Evolutionary conservation across 2,797 vertebrate genomes (phyloP), one percentile per base, ranked within the genome.

Genomic region (Xiphophorus birchmanni): DNA sequence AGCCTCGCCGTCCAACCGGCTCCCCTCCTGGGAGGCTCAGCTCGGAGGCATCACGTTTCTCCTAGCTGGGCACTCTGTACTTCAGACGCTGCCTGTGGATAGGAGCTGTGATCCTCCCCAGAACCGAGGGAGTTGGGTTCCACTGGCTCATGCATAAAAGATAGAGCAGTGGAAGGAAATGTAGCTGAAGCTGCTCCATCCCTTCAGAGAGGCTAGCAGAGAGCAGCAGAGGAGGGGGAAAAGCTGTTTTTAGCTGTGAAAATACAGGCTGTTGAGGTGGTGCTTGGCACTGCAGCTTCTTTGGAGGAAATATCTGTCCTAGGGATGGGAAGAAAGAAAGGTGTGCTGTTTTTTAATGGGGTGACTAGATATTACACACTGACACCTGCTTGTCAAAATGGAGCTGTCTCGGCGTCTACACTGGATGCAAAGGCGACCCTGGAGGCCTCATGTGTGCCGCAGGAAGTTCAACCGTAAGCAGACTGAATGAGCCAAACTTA

Each of bases 391-490:
- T 75, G 91, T 91, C 90, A 86, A 90, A 95, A 98, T 99, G 98
- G 98, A 98, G 89, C 85, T 98, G 79, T 95, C 95, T 7, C 95
- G 96, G 0, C 95, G 96, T 85, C 91, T 99, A 78, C 96, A 94
- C 88, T 98, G 98, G 98, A 92, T 98, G 85, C 93, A 96, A 48
- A 95, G 89, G 26, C 93, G 96, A 89, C 96, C 96, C 54, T 96
- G 97, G 97, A 96, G 96, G 91, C 92, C 95, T 58, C 85, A 95
- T 83, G 94, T 93, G 82, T 82, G 89, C 86, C 94, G 90, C 74
- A 92, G 96, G 79, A 93, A 93, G 77, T 96, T 98, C 94, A 97
- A 95, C 90, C 95, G 98, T 99, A 94, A 99, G 98, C 91, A 65
- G 63, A 9, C 21, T 78, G 32, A 75, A 67, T 40, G 35, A 67